Conservation (phyloP, 2,113 vertebrate species). For the Eptatretus burgeri region DNA sequence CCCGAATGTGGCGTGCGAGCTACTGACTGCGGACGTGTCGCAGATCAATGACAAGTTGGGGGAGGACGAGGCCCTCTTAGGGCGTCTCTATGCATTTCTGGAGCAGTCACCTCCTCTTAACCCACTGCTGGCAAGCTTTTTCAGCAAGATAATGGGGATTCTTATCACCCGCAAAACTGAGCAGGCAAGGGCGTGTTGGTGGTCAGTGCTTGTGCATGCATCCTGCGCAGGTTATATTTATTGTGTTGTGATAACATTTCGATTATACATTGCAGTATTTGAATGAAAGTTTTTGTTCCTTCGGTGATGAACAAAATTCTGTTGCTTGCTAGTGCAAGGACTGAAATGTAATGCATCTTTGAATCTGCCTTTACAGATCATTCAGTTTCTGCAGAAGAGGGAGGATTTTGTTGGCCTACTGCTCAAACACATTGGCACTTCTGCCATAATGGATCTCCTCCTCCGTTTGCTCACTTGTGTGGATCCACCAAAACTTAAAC, state of each 20-base stretch:
- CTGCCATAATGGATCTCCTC: slow-evolving; percentile 24
- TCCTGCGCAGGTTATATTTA: too few relatives aligned
- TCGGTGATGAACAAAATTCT: too few relatives aligned
- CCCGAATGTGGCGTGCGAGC: slow-evolving; percentile 23
- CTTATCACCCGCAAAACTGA: slow-evolving; percentile 25
- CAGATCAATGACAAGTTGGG: slow-evolving; percentile 23
- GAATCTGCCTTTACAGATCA: slow-evolving; percentile 14
- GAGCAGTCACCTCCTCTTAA: slow-evolving; percentile 17
- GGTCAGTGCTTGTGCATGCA: too few relatives aligned
- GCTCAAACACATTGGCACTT: slow-evolving; percentile 22
- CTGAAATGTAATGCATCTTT: not conserved
- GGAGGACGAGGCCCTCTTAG: slow-evolving; percentile 18
- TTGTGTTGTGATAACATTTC: too few relatives aligned
- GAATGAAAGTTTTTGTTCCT: too few relatives aligned
- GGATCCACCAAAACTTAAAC: slow-evolving; percentile 20
- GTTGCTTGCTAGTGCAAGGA: too few relatives aligned
- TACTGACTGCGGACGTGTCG: slow-evolving; percentile 21
- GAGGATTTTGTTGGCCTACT: slow-evolving; percentile 21
- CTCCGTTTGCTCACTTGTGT: slow-evolving; percentile 23
- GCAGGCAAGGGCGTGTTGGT: slow-evolving; percentile 14
- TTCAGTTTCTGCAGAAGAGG: slow-evolving; percentile 23
- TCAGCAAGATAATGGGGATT: slow-evolving; percentile 27
- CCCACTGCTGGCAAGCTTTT: slow-evolving; percentile 23
- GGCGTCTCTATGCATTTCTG: slow-evolving; percentile 20
- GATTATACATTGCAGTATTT: too few relatives aligned